Evolutionary conservation across 2,888 invertebrate genomes (phyloP).

Genomic region (Conus canariensis): DNA sequence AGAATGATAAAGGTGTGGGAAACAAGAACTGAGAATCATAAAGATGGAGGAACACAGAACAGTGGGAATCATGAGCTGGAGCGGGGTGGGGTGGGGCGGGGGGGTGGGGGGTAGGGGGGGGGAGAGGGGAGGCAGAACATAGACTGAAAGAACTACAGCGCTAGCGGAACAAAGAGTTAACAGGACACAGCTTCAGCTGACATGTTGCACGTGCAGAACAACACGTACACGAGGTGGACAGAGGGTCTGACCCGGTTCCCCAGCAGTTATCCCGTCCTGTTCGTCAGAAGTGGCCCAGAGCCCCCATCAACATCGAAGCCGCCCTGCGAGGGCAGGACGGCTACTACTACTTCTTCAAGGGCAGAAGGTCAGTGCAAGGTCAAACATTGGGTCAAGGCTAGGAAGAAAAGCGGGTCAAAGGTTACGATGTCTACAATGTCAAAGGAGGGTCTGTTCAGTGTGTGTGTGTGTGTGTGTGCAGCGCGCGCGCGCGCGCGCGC

Average conservation of each 20-base stretch:
- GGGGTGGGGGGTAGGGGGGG: not conserved
- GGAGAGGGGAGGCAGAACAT: not conserved
- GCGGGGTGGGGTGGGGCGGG: not conserved
- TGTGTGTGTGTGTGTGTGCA: constrained; percentile 18
- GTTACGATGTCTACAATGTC: not conserved
- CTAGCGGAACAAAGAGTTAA: not conserved
- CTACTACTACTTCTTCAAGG: constrained; percentile 68
- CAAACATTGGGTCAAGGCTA: not conserved
- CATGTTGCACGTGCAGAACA: constrained; percentile 55
- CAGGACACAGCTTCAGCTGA: too few relatives aligned
- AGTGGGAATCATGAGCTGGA: too few relatives aligned
- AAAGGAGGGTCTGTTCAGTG: not conserved
- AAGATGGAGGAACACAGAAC: too few relatives aligned
- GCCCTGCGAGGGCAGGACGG: constrained; percentile 59
- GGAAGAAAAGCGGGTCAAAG: not conserved
- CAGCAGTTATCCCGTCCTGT: constrained; percentile 58
- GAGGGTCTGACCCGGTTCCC: constrained; percentile 56
- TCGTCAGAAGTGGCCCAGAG: constrained; percentile 58
- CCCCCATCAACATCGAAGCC: constrained; percentile 63
- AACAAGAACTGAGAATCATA: too few relatives aligned
- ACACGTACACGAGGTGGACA: constrained; percentile 62
- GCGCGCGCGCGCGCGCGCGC: not conserved
- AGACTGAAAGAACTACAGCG: not conserved
- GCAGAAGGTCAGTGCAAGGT: constrained; percentile 59
- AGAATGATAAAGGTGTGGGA: too few relatives aligned